phyloP scores from a whole-genome alignment of 2,113 vertebrate species.

The Xiphophorus couchianus region DNA sequence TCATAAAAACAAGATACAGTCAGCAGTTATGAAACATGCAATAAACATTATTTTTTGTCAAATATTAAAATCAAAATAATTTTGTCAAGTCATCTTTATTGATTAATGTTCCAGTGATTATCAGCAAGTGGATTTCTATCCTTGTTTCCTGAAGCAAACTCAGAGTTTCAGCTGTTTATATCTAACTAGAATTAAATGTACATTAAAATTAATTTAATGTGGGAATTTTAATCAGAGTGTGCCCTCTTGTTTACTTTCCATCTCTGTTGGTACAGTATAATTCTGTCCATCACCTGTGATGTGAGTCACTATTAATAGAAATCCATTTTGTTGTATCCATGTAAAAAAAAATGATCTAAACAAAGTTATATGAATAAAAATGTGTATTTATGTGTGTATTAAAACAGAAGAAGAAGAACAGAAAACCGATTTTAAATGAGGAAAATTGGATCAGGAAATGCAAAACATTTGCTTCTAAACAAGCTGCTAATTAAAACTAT shows the following conservation, averaged over 20 bases:
- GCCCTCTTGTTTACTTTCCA: neutral
- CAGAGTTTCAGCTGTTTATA: too few species aligned
- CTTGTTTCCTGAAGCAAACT: too few species aligned
- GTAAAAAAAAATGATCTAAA: neutral
- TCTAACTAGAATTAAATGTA: neutral
- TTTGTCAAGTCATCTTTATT: too few species aligned
- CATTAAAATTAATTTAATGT: neutral
- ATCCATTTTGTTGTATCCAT: neutral
- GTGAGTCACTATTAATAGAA: constrained; percentile 13
- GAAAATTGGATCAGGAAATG: neutral
- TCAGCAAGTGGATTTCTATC: too few species aligned
- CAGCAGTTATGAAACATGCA: too few species aligned
- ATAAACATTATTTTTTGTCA: too few species aligned
- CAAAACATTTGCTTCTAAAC: neutral
- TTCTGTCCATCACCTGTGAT: constrained; percentile 5
- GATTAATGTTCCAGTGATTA: too few species aligned
- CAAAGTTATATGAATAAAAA: neutral
- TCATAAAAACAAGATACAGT: too few species aligned
- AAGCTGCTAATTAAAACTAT: neutral
- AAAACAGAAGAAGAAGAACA: neutral
- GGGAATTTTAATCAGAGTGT: neutral
- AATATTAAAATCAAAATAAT: too few species aligned
- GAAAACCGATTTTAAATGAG: too few species aligned
- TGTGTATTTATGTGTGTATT: neutral
- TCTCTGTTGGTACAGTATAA: neutral